These are phyloP conservation scores for Halcyon badia DNA, from an alignment of 2,797 vertebrate species.

Conservation along the genomic window DNA sequence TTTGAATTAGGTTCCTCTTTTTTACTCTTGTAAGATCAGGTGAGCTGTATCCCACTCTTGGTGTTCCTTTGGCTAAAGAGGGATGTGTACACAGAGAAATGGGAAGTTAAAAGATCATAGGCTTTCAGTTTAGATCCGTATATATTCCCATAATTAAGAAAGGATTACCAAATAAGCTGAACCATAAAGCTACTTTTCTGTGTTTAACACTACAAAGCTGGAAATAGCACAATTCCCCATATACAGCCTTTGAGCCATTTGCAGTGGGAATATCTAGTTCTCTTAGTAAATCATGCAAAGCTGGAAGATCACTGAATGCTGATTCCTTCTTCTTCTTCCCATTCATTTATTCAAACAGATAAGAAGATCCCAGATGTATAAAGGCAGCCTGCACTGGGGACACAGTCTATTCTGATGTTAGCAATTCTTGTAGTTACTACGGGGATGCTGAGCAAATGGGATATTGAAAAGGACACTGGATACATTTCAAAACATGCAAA, in stretches of 20 bases:
- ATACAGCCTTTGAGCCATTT: background rate
- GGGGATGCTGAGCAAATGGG: background rate
- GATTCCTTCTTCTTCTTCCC: constrained; percentile 13
- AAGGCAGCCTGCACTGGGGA: background rate
- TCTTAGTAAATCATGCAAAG: background rate
- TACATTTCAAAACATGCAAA: background rate
- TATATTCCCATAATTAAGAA: constrained; percentile 23
- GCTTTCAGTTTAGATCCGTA: background rate
- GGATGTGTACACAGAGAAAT: background rate
- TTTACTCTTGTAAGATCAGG: background rate
- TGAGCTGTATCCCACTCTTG: background rate
- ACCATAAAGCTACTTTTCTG: constrained; percentile 7
- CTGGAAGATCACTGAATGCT: background rate
- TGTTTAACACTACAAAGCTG: background rate
- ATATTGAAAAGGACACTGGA: background rate
- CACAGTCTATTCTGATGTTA: background rate
- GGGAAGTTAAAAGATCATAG: background rate
- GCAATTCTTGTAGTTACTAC: background rate
- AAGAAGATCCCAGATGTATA: background rate
- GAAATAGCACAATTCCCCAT: constrained; percentile 3
- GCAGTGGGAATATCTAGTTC: background rate
- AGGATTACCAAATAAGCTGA: background rate
- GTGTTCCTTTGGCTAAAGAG: background rate
- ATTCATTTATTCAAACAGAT: constrained; percentile 31
- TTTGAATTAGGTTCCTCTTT: constrained; percentile 28